A percentile compares a stretch with the other conserved stretches of the same genome.
Conservation (phyloP, 2,888 invertebrate genomes). For the Mycalesis mineus region DNA sequence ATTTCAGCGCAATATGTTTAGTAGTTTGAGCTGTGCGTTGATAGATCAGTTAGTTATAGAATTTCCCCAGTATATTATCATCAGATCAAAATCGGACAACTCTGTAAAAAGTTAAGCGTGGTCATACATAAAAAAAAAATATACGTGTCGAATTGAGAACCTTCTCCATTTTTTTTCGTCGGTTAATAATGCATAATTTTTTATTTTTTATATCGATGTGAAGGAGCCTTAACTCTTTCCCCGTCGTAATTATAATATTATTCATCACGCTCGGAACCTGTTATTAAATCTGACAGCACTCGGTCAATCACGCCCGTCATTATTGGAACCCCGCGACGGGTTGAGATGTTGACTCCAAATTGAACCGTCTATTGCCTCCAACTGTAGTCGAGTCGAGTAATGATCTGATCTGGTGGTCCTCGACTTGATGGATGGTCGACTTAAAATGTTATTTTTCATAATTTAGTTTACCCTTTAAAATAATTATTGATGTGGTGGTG, state of each 20-base stretch:
- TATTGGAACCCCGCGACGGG: slow-evolving; percentile 24
- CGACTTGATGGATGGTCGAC: slow-evolving; percentile 17
- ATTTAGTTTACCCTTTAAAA: not conserved
- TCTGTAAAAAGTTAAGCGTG: too few relatives aligned
- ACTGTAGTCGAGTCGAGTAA: slow-evolving; percentile 1
- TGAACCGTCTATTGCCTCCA: slow-evolving; percentile 26
- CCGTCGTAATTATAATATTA: slow-evolving; percentile 53
- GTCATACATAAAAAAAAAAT: too few relatives aligned
- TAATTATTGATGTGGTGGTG: not conserved
- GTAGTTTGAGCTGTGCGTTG: too few relatives aligned
- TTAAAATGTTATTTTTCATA: slow-evolving; percentile 10
- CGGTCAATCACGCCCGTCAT: slow-evolving; percentile 39
- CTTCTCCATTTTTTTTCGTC: too few relatives aligned
- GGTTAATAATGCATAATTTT: not conserved
- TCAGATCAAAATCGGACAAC: too few relatives aligned
- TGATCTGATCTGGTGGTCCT: slow-evolving; percentile 16
- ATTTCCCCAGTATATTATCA: too few relatives aligned
- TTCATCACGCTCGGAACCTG: slow-evolving; percentile 42
- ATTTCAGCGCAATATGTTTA: too few relatives aligned
- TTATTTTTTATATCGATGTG: not conserved
- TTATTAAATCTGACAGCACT: slow-evolving; percentile 41
- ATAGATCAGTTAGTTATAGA: too few relatives aligned
- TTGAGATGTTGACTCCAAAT: slow-evolving; percentile 24
- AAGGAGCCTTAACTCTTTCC: not conserved
- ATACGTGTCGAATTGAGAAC: too few relatives aligned